Base-by-base conservation (phyloP, 2,888 invertebrate species). In the Drosophila austrosaltans region DNA sequence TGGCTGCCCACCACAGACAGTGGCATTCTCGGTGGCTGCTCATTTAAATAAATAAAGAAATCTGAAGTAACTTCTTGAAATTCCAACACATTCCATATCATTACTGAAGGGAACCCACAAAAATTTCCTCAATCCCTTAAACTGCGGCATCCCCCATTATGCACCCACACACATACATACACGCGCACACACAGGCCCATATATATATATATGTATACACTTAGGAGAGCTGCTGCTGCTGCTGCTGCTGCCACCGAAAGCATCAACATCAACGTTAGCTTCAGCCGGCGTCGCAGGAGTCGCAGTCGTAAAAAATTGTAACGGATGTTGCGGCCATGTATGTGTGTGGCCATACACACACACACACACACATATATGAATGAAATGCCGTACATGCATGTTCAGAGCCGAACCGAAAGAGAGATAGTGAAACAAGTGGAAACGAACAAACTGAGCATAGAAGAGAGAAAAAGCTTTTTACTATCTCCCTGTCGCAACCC, bases 31-130 rank as follows among this genome's bases (percentile, higher is more conserved):
- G 63, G 61, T 72, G 77, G 82, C 69, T 82, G 90, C 87, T 87
- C 90, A 88, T 90, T 90, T 90, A 88, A 89, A 88, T 88, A 88
- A 89, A 89, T 85, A 86, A 89, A 87, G 89, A 87, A 87, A 87
- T 87, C 87, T 89, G 81, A 66, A 83, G 86, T 83, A 89, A 90
- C 82, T 87, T 83, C 89, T 89, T 89, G 78, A 90, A 89, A 89
- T 89, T 90, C 90, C 88, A 85, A 89, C 88, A 87, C 88, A 88
- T 87, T 90, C 88, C 86, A 86, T 90, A 82, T 89, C 89, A 90
- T 88, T 89, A 87, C 86, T 76, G 78, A 77, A 88, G 88, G 48
- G 77, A 89, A 80, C 84, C 90, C 89, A 77, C 89, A 89, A 82
- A 87, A 89, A 90, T 90, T 79, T 84, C 75, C 86, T 90, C 89